Base-by-base conservation (phyloP, 2,797 vertebrate genomes). In the Pseudomugil gertrudae region DNA sequence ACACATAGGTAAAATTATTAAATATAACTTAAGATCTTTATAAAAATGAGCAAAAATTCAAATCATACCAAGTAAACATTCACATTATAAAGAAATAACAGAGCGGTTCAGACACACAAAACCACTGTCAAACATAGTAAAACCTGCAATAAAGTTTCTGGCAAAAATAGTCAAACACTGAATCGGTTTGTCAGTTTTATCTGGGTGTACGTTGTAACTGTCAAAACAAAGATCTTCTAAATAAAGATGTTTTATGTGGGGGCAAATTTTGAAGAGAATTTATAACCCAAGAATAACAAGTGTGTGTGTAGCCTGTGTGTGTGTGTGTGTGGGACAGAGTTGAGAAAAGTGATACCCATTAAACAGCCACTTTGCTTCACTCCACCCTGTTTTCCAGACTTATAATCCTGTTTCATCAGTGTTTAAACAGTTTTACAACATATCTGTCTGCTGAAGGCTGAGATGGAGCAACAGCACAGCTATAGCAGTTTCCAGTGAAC, bases 371-470 rank as follows among this genome's bases (percentile, higher is more conserved):
- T 84, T 33, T 57, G 64, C 72, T 72, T 78, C 53, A 76, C 84
- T 81, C 84, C 82, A 81, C 85, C 84, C 80, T 23, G 56, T 81
- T 82, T 84, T 90, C 86, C 83, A 92, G 87, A 90, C 83, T 66
- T 71, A 54, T 89, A 89, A 90, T 90, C 82, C 74, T 71, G 63
- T 88, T 78, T 85, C 79, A 76, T 88, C 64, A 59, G 73, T 33
- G 67, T 76, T 85, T 79, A 66, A 88, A 80, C 63, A 74, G 73
- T 67, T 79, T 87, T 50, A 85, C 54, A 4, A 69, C 63, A 54
- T 60, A 57, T 54, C 62, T 6, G 48, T 82, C 66, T 51, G 21
- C 56, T 36, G 36, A 54, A 69, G 66, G 63, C 74, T 11, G 57
- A 74, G 69, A 63, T 76, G 65, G 57, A 74, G 19, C 45, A 35